These are phyloP conservation scores for Heliconius ethilla DNA, from an alignment of 2,888 invertebrate genomes.

Conservation along the genomic window DNA sequence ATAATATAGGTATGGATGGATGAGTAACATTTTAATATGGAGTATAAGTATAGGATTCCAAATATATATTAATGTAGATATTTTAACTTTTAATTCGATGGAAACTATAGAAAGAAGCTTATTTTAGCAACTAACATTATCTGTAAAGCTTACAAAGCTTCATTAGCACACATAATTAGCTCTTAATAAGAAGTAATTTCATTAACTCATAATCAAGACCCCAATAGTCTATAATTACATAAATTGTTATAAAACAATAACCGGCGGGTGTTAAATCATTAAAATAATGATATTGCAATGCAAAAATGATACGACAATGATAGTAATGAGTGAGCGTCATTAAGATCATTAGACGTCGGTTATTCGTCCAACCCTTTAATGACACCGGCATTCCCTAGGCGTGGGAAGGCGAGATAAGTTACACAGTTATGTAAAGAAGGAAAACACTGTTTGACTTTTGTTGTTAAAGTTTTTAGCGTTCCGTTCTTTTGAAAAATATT, in stretches of 20 bases:
- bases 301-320: constrained; percentile 51
- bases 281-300: constrained; percentile 44
- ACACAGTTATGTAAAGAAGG: constrained; percentile 72
- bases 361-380: constrained; percentile 52
- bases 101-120: background rate
- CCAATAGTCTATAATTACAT: constrained; percentile 1
- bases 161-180: background rate
- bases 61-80: background rate
- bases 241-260: constrained; percentile 12
- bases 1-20: background rate
- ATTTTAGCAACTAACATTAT: too few species aligned
- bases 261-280: constrained; percentile 38
- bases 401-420: constrained; percentile 71
- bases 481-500: constrained; percentile 10
- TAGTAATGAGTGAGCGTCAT: constrained; percentile 53
- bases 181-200: background rate
- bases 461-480: constrained; percentile 53
- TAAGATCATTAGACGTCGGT: constrained; percentile 54
- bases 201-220: background rate
- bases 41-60: background rate
- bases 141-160: too few species aligned
- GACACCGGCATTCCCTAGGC: constrained; percentile 57
- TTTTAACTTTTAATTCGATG: background rate
- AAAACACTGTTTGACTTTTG: constrained; percentile 68
- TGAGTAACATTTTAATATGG: background rate